Conservation (phyloP, 2,888 invertebrate genomes). For the Podotricha telesiphe region DNA sequence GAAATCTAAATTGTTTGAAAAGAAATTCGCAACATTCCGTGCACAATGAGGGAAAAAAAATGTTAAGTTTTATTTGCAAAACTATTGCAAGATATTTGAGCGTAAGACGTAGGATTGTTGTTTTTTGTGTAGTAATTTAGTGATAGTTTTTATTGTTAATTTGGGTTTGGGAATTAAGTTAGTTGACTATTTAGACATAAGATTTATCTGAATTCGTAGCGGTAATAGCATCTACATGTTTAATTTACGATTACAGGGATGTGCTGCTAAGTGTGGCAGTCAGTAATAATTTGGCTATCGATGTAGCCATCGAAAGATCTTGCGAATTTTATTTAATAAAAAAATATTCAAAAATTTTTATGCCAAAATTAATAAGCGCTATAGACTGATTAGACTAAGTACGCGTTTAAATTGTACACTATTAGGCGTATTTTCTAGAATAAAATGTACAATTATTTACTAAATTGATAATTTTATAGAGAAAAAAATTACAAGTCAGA, state of each 20-base stretch:
- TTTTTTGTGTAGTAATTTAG: constrained; percentile 79
- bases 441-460: constrained; percentile 80
- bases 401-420: constrained; percentile 80
- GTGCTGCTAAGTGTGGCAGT: constrained; percentile 75
- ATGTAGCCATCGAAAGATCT: constrained; percentile 52
- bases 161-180: constrained; percentile 83
- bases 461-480: constrained; percentile 73
- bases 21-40: constrained; percentile 78
- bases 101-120: constrained; percentile 76
- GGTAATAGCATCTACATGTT: constrained; percentile 75
- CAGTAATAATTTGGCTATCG: constrained; percentile 62
- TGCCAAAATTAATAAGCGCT: constrained; percentile 83
- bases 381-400: constrained; percentile 84
- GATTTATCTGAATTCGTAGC: constrained; percentile 81
- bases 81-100: constrained; percentile 71
- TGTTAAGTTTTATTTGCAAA: constrained; percentile 82
- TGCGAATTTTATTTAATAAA: constrained; percentile 66
- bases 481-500: constrained; percentile 62
- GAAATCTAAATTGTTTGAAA: constrained; percentile 59
- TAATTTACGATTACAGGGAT: constrained; percentile 81
- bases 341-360: constrained; percentile 61
- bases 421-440: constrained; percentile 81
- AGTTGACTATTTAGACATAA: constrained; percentile 77
- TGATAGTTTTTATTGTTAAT: constrained; percentile 80
- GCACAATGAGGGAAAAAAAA: constrained; percentile 54